Evolutionary conservation across 2,888 invertebrate species (phyloP).

Genomic region (Drosophila dives): DNA sequence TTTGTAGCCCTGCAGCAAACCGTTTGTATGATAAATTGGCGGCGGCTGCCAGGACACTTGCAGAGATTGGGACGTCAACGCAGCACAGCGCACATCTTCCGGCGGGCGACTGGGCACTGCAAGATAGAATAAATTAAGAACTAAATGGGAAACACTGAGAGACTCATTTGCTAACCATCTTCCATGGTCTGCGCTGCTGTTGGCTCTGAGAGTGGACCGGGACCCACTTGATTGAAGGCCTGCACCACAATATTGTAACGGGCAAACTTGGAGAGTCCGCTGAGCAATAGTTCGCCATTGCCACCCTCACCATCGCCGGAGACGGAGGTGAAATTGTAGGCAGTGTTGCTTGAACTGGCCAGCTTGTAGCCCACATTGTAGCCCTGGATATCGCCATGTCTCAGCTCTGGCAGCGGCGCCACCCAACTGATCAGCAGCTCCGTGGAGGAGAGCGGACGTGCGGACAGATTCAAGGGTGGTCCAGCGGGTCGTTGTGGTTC

Average conservation of each 20-base stretch:
- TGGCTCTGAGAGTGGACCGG: conserved; percentile 90
- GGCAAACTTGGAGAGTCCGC: conserved; percentile 88
- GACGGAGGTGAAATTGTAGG: conserved; percentile 89
- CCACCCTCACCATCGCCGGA: conserved; percentile 90
- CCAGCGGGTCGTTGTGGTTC: conserved; percentile 90
- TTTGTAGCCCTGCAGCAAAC: conserved; percentile 91
- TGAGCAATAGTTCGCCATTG: conserved; percentile 88
- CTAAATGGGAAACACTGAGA: background rate
- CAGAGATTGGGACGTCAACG: conserved; percentile 90
- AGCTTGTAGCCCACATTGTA: conserved; percentile 88
- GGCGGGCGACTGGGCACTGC: conserved; percentile 92
- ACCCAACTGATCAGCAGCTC: conserved; percentile 91
- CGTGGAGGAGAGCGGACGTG: conserved; percentile 90
- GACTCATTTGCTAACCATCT: conserved; percentile 87
- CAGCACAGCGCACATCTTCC: conserved; percentile 90
- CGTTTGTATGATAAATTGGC: conserved; percentile 90
- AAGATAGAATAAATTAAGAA: background rate
- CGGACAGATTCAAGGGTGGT: conserved; percentile 88
- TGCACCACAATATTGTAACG: conserved; percentile 90
- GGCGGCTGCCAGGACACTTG: conserved; percentile 93
- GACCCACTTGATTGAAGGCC: conserved; percentile 91
- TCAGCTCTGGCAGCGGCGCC: conserved; percentile 89
- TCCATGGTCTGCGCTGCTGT: conserved; percentile 90
- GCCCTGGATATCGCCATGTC: conserved; percentile 91
- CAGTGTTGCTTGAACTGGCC: conserved; percentile 85